Percentiles rank a stretch among this genome's conserved stretches.
Evolutionary conservation across 2,797 vertebrate genomes (phyloP).

Genomic region (Meda fulgida): DNA sequence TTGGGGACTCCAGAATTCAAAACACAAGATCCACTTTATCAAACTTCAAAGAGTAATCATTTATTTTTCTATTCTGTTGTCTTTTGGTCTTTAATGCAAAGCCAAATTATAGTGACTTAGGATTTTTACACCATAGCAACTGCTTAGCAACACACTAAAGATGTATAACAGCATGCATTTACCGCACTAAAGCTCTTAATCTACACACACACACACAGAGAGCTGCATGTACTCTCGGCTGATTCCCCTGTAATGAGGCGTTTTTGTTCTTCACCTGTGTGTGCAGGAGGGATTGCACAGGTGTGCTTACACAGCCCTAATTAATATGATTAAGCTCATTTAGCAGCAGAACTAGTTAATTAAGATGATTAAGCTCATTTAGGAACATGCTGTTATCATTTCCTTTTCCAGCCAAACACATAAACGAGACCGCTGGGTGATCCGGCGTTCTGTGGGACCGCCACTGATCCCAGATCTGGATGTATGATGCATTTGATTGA

Average conservation of each 20-base stretch:
- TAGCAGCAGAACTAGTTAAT: constrained; percentile 45
- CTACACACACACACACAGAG: background rate
- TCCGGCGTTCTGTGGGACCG: background rate
- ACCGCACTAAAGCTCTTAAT: background rate
- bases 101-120: background rate
- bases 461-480: background rate
- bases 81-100: background rate
- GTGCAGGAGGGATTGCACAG: constrained; percentile 67
- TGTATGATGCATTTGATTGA: background rate
- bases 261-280: constrained; percentile 5
- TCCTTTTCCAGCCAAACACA: constrained; percentile 42
- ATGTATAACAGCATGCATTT: background rate
- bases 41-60: background rate
- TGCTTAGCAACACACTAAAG: background rate
- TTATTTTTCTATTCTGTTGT: background rate
- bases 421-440: constrained; percentile 2
- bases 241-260: constrained; percentile 64
- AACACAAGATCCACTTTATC: background rate
- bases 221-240: background rate
- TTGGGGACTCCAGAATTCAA: too few species aligned
- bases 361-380: constrained; percentile 55
- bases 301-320: constrained; percentile 60
- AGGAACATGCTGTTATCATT: constrained; percentile 47
- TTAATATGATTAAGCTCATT: constrained; percentile 52
- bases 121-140: background rate